These are phyloP conservation scores for Sebastes minor DNA, from an alignment of 2,797 vertebrate species.

Conservation along the genomic window DNA sequence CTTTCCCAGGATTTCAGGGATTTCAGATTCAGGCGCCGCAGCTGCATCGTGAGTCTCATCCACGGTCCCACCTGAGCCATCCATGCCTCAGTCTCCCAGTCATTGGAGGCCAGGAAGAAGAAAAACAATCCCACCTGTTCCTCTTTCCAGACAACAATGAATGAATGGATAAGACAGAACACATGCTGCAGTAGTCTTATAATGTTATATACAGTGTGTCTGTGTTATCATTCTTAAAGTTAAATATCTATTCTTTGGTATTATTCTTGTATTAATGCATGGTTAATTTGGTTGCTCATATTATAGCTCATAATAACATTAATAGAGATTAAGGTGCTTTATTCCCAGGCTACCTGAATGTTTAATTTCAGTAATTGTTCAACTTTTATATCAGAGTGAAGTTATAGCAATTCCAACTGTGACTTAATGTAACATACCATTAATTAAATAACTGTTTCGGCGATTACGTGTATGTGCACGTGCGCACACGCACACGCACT, in stretches of 20 bases:
- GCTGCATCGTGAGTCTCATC: neutral
- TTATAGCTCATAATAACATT: neutral
- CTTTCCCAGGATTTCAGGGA: slow-evolving; percentile 75
- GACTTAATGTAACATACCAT: neutral
- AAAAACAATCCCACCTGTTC: slow-evolving; percentile 48
- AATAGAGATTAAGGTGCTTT: no score
- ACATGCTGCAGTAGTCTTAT: no score
- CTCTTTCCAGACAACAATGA: neutral
- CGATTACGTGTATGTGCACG: neutral
- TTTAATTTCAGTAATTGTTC: no score
- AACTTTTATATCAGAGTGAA: neutral
- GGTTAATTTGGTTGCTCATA: neutral
- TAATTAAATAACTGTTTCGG: neutral
- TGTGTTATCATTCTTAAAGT: neutral
- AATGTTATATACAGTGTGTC: neutral
- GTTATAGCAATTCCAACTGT: neutral
- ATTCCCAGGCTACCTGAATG: no score
- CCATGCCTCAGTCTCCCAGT: neutral
- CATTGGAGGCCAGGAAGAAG: neutral
- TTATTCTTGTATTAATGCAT: neutral
- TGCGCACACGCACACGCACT: neutral
- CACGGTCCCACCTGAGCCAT: slow-evolving; percentile 50
- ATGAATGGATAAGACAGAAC: neutral
- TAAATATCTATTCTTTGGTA: accelerated
- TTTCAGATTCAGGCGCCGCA: slow-evolving; percentile 31